Base-by-base conservation (phyloP, 2,797 vertebrate genomes). In the Cyprinella venusta region DNA sequence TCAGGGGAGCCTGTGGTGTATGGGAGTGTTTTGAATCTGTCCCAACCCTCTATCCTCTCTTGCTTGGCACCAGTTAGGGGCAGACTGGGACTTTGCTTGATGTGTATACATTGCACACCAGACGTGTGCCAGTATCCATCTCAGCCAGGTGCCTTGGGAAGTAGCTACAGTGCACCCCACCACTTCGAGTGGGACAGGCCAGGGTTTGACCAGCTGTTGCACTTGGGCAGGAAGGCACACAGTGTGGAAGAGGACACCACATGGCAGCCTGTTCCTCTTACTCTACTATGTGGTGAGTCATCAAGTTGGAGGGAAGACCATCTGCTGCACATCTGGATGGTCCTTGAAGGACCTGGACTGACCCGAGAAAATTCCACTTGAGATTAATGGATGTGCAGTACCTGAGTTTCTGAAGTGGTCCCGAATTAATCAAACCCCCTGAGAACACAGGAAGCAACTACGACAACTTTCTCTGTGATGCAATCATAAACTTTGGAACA, bases 131-230 rank as follows among this genome's bases (percentile, higher is more conserved):
- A 74, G 48, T 54, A 36, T 72, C 48, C 9, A 36, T 52, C 26
- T 52, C 18, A 36, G 70, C 70, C 48, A 72, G 50, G 48, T 19
- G 19, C 9, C 9, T 33, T 21, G 18, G 70, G 21, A 52, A 36
- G 19, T 4, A 12, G 18, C 21, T n/a, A 13, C 54, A 54, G 30
- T 33, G 30, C 21, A 36, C 18, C 12, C 6, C 18, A 54, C 71
- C 30, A 54, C 10, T 54, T 54, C 1, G 19, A 21, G 48, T n/a
- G 33, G 71, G 48, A 54, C 18, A 36, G 18, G 30, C 30, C 48
- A 54, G 30, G 9, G 71, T 74, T 72, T n/a, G 71, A 74, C 30
- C 48, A 74, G 71, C 48, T 74, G 70, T 30, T 72, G 18, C 26
- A 72, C 26, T 52, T 33, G 48, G 70, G 18, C 26, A 72, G 26